Base-by-base conservation (phyloP, 1,140 invertebrate species). In the Melitaea cinxia region DNA sequence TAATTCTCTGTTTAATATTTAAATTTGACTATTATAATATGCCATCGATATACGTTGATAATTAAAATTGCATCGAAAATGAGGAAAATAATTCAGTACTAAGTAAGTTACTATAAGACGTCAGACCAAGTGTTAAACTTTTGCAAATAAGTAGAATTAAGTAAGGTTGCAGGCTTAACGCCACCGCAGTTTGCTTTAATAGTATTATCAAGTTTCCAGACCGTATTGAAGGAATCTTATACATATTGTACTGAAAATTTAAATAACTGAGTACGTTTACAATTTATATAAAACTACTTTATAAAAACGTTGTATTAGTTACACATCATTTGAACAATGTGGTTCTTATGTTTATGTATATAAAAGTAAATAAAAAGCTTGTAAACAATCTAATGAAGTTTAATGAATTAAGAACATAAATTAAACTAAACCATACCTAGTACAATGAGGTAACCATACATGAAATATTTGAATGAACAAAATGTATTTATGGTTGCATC, bases 181-280 rank as follows among this genome's bases (percentile, higher is more conserved):
- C 85, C 84, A 83, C 74, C 74, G 65, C 74, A 77, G 83, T 81
- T 88, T 85, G 72, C 77, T 75, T 73, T 87, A 88, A 88, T 88
- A 88, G 85, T 80, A 88, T 88, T 88, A 88, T 77, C 82, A 88
- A 88, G 84, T 88, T 88, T 87, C 84, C 83, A 88, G 85, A 88
- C 85, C 81, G 77, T 88, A 84, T 85, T 88, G 83, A 77, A 66
- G 77, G 72, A 83, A 84, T 83, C 74, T 83, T 81, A 61, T 65
- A 64, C 72, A 72, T 64, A 72, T 68, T 73, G 50, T 71, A 71
- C 57, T 73, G 66, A 68, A 68, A 60, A 67, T 50, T 58, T 59
- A 50, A 47, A 2, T 23, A 12, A 23, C 14, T 24, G 9, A 4
- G 12, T 15, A 9, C 5, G n/a, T 37, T 53, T 52, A 2, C 15